Base-by-base conservation (phyloP, 2,113 vertebrate species). In the Pseudopodoces humilis region DNA sequence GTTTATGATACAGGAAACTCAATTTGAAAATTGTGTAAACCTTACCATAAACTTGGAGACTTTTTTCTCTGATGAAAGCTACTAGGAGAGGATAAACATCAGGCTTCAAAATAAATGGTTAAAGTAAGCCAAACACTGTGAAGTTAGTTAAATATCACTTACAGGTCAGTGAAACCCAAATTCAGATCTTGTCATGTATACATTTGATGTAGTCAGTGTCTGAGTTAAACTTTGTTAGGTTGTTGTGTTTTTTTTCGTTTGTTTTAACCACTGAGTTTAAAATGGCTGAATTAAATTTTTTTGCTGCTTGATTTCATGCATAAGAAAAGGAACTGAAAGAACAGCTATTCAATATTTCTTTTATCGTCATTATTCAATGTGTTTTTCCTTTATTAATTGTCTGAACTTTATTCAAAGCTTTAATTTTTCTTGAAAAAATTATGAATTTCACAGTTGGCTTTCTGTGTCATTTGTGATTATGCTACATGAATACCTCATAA, bases 391-490 rank as follows among this genome's bases (percentile, higher is more conserved):
- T 60, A 68, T 58, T 65, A 69, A 62, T 65, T 76, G 43, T 31
- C n/a, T 70, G 62, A 67, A 76, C 4, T 59, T 14, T 62, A 47
- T 24, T 60, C 5, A 86, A 83, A 60, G 19, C 13, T 11, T 71
- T 64, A 43, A 30, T 44, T 82, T 88, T 85, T 92, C 37, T 35
- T 65, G 25, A 55, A 23, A 68, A 75, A 86, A 72, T 59, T 44
- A 68, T 8, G 22, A 46, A 43, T 80, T 64, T 67, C 0, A 0
- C 0, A 2, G 10, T 75, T 84, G 47, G 7, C 13, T 79, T 90
- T 76, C 53, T 76, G 23, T 43, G 39, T 21, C 27, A 33, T 21
- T 72, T 71, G 14, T 52, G 49, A 23, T 21, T 30, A 52, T 13
- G 63, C 9, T 37, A 33, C 23, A 10, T 28, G 15, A 91, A 80